These are phyloP conservation scores for Adelges cooleyi DNA, from an alignment of 1,140 invertebrate species.

Conservation along the genomic window DNA sequence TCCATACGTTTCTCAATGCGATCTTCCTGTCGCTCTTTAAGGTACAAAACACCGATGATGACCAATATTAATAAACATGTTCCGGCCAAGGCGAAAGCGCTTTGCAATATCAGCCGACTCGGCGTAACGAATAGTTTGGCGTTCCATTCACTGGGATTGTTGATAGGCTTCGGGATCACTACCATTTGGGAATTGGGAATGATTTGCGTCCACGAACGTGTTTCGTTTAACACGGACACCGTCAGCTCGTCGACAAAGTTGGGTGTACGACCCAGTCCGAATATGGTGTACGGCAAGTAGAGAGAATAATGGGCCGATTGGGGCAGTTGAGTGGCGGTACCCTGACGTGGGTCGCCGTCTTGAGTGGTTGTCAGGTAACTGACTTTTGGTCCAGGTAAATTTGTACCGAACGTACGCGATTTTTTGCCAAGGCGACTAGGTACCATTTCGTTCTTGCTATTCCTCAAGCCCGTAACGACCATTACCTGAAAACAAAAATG, in stretches of 20 bases:
- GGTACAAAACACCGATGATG: constrained; percentile 79
- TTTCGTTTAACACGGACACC: constrained; percentile 60
- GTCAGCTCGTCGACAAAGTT: constrained; percentile 90
- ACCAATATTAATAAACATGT: constrained; percentile 75
- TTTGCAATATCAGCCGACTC: constrained; percentile 83
- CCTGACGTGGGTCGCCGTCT: constrained; percentile 59
- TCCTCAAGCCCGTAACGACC: constrained; percentile 73
- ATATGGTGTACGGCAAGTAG: constrained; percentile 86
- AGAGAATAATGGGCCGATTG: constrained; percentile 86
- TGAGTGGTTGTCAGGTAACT: constrained; percentile 75
- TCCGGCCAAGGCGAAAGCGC: constrained; percentile 74
- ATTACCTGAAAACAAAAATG: constrained; percentile 46
- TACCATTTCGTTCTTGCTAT: constrained; percentile 50
- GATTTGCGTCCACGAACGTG: constrained; percentile 74
- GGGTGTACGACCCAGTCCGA: constrained; percentile 89
- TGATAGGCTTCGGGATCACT: constrained; percentile 75
- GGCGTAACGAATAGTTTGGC: constrained; percentile 92
- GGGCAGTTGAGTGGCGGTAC: constrained; percentile 73
- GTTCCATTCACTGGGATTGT: constrained; percentile 71
- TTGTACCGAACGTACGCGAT: constrained; percentile 70
- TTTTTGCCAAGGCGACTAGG: constrained; percentile 59
- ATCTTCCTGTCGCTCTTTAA: constrained; percentile 86
- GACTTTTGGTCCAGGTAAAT: constrained; percentile 77
- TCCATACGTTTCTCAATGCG: constrained; percentile 77
- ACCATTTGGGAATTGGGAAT: constrained; percentile 97